These are phyloP conservation scores for Thamnophis sirtalis DNA, from an alignment of 2,113 vertebrate species.

Conservation along the genomic window DNA sequence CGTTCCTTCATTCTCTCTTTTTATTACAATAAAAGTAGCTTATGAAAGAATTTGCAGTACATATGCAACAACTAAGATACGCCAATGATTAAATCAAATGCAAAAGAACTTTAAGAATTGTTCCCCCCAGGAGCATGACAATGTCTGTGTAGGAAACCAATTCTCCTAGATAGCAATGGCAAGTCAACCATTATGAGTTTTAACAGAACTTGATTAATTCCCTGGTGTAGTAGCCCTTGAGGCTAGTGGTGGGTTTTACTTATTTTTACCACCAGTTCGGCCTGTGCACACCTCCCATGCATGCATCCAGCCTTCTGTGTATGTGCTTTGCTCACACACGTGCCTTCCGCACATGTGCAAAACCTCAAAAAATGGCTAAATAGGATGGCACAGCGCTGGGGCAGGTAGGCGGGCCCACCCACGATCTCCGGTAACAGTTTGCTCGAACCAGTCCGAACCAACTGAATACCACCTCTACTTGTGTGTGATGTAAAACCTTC, in stretches of 20 bases:
- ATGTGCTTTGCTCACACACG: no score
- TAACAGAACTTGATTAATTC: neutral
- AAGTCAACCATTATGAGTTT: neutral
- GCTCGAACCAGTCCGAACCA: no score
- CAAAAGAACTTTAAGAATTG: neutral
- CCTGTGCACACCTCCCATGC: accelerated
- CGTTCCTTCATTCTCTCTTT: neutral
- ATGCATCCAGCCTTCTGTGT: no score
- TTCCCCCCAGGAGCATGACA: neutral
- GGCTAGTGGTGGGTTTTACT: no score
- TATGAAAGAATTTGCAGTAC: neutral
- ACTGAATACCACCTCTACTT: neutral
- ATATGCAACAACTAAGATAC: neutral
- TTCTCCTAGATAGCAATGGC: neutral
- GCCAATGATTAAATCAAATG: neutral
- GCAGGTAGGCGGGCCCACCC: no score
- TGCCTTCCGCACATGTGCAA: no score
- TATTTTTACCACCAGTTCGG: no score
- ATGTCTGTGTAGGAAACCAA: neutral
- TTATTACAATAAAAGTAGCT: neutral
- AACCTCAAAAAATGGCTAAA: no score
- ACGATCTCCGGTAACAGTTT: no score
- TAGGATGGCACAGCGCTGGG: no score
- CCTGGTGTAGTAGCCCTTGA: neutral
- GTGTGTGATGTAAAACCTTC: neutral